phyloP scores from a whole-genome alignment of 2,888 invertebrate genomes.

The Acronicta alni region DNA sequence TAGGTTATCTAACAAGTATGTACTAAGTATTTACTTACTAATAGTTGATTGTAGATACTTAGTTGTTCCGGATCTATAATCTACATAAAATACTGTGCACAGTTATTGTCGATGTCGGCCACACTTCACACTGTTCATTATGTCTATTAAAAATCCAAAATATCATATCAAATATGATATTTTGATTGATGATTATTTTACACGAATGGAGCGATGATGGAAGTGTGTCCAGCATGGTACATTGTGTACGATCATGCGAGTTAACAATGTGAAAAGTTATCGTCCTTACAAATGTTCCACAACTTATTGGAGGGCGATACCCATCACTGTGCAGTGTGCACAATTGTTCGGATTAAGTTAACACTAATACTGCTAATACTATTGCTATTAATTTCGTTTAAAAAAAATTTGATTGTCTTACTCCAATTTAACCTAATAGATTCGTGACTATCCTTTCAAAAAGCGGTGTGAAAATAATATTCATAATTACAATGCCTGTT shows the following conservation, averaged over 20 bases:
- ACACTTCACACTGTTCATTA: conserved; percentile 19
- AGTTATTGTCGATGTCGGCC: conserved; percentile 8
- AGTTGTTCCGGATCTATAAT: neutral
- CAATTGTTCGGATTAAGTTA: no score
- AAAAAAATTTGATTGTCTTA: no score
- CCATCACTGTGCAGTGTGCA: no score
- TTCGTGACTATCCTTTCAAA: neutral
- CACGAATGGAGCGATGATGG: conserved; percentile 15
- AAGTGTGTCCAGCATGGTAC: conserved; percentile 34
- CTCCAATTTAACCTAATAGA: no score
- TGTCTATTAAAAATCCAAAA: no score
- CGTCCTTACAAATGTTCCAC: conserved; percentile 23
- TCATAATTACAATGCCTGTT: neutral
- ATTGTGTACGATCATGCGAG: conserved; percentile 30
- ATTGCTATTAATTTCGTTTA: no score
- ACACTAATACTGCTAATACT: no score
- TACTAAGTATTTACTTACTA: conserved; percentile 17
- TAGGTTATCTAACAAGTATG: no score
- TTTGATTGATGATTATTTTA: conserved; percentile 37
- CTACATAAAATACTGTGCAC: conserved; percentile 5
- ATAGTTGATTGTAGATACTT: neutral
- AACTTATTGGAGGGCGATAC: conserved; percentile 32
- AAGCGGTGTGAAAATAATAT: neutral
- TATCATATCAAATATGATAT: no score
- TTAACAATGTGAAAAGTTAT: conserved; percentile 48